These are phyloP conservation scores for Oryzias dopingdopingensis DNA, from an alignment of 2,797 vertebrate species.

Conservation along the genomic window DNA sequence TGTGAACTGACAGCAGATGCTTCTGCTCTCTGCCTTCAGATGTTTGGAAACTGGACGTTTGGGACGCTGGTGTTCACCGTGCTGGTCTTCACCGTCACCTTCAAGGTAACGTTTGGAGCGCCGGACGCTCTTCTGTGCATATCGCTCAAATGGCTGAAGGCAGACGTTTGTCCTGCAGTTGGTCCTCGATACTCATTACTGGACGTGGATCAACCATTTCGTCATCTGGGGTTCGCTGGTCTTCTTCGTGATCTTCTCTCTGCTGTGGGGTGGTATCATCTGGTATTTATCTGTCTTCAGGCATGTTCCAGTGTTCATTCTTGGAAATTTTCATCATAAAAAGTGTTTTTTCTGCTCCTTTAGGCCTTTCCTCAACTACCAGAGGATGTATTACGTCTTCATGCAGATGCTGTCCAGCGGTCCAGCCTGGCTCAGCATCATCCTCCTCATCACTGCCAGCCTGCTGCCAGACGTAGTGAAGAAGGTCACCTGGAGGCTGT, in stretches of 20 bases:
- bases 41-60: conserved; percentile 98
- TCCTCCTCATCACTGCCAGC: conserved; percentile 87
- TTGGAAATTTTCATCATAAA: neutral
- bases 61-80: conserved; percentile 96
- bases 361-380: conserved; percentile 98
- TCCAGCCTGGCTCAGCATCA: conserved; percentile 93
- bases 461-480: conserved; percentile 94
- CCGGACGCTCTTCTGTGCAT: too few species aligned
- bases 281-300: conserved; percentile 75
- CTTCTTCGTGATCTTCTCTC: conserved; percentile 94
- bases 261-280: conserved; percentile 96
- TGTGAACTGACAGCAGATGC: neutral
- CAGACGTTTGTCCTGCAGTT: conserved; percentile 70
- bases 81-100: conserved; percentile 93
- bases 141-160: neutral
- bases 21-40: conserved; percentile 63
- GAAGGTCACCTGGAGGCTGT: conserved; percentile 88
- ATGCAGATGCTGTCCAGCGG: conserved; percentile 96
- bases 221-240: conserved; percentile 96
- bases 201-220: conserved; percentile 99
- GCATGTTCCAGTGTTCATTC: too few species aligned
- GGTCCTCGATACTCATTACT: conserved; percentile 95
- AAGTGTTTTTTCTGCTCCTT: neutral
- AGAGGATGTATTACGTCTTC: conserved; percentile 99
- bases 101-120: conserved; percentile 81